phyloP scores from a whole-genome alignment of 2,113 vertebrate species.

The Leptobrachium ailaonicum region DNA sequence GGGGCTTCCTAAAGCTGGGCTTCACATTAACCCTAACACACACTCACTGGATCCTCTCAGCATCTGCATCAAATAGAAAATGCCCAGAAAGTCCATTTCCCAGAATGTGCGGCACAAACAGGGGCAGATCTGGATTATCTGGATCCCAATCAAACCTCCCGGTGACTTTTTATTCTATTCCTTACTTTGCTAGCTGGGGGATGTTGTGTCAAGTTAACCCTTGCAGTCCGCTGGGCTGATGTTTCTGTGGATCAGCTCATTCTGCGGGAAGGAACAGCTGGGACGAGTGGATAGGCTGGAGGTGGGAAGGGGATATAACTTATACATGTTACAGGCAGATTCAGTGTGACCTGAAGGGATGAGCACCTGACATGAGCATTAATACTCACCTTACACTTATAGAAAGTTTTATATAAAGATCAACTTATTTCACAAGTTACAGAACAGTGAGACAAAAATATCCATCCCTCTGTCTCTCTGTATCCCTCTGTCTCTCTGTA shows the following conservation, averaged over 20 bases:
- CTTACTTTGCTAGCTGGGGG: neutral
- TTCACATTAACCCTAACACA: constrained; percentile 7
- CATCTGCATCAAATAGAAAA: constrained; percentile 41
- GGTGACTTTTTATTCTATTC: constrained; percentile 9
- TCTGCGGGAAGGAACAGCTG: neutral
- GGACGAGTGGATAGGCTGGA: neutral
- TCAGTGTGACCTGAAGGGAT: too few species aligned
- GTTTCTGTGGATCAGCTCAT: neutral
- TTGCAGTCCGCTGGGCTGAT: neutral
- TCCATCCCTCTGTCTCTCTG: too few species aligned
- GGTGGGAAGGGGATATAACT: neutral
- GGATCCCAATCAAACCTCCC: constrained; percentile 14
- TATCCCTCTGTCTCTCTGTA: too few species aligned
- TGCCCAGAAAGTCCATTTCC: constrained; percentile 5
- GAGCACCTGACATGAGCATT: too few species aligned
- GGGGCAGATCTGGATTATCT: constrained; percentile 22
- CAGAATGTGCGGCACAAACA: constrained; percentile 10
- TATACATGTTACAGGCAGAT: too few species aligned
- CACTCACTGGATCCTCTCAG: constrained; percentile 1
- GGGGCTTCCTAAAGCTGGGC: constrained; percentile 4
- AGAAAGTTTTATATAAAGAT: too few species aligned
- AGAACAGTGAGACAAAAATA: too few species aligned
- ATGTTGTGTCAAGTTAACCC: neutral
- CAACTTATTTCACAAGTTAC: too few species aligned
- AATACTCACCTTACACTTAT: too few species aligned